Base-by-base conservation (phyloP, 2,113 vertebrate species). In the Podocnemis expansa region DNA sequence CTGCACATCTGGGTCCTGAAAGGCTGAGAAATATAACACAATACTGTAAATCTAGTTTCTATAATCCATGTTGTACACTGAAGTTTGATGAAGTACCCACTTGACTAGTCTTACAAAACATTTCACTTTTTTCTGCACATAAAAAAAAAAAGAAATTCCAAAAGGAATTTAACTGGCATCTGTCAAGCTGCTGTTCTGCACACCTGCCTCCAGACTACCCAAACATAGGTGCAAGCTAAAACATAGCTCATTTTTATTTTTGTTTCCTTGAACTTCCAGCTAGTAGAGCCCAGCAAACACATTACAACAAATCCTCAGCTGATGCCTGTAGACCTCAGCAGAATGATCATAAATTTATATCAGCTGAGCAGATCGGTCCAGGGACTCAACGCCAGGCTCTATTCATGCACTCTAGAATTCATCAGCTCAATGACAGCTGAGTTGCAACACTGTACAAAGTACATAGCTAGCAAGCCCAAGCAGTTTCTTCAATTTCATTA, bases 301-400 rank as follows among this genome's bases (percentile, higher is more conserved):
- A 88, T 63, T 25, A 12, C 41, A 49, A 21, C 7, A 90, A 29
- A 82, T 51, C 9, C 56, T 84, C 41, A 88, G 11, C 8, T 3
- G 9, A 12, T 3, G 38, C 43, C 78, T 88, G 13, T 0, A 25
- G 51, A 8, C 73, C 43, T 76, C 25, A 52, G 1, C 8, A 4
- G 9, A 92, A 13, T 5, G 6, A 8, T 16, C 22, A 45, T 24
- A 5, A n/a, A 16, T 73, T 86, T 31, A 83, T 25, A 76, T 3
- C n/a, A 79, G 52, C 45, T 85, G 80, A 58, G 2, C 2, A 5
- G 70, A 45, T 75, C 56, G 54, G 93, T 3, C 10, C 3, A 0
- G 27, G 55, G 38, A 45, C 78, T 7, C 47, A 56, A 84, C 5
- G 1, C 24, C 78, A 80, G 3, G 2, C 2, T 58, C 5, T 9